These are phyloP conservation scores for Macrochelys suwanniensis DNA, from an alignment of 2,797 vertebrate genomes.

Conservation along the genomic window DNA sequence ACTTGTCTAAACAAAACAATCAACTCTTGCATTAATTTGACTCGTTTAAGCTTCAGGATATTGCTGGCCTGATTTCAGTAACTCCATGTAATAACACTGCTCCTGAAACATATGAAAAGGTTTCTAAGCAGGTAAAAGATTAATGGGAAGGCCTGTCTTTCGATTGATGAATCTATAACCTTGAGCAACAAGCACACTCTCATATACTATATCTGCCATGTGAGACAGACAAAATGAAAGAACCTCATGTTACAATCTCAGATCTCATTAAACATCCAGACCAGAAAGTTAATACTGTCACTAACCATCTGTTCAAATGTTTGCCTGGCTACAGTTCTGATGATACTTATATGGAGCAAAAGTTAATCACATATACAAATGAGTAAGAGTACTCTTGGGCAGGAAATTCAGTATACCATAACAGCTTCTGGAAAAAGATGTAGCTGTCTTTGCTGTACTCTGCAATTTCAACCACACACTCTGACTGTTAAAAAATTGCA, in stretches of 20 bases:
- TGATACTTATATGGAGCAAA: constrained; percentile 60
- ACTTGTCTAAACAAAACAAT: not conserved
- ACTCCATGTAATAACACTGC: rapidly evolving
- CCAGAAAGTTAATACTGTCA: constrained; percentile 60
- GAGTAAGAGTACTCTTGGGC: constrained; percentile 59
- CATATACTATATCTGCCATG: constrained; percentile 52
- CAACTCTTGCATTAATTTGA: not conserved
- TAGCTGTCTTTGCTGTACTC: constrained; percentile 47
- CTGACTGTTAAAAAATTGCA: constrained; percentile 19
- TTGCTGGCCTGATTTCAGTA: not conserved
- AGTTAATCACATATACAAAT: constrained; percentile 56
- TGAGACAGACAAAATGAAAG: constrained; percentile 65
- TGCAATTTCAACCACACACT: constrained; percentile 41
- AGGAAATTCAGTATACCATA: constrained; percentile 60
- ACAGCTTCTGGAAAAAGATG: constrained; percentile 56
- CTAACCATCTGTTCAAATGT: constrained; percentile 65
- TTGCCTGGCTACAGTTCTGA: constrained; percentile 70
- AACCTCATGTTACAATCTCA: constrained; percentile 66
- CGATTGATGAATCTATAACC: constrained; percentile 71
- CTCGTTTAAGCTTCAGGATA: not conserved
- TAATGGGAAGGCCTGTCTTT: constrained; percentile 48
- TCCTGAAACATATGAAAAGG: not conserved
- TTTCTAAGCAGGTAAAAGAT: constrained; percentile 53
- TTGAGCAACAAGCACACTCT: constrained; percentile 61
- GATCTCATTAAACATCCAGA: constrained; percentile 68